Percentiles rank a stretch among this genome's conserved stretches.
Evolutionary conservation across 2,113 vertebrate genomes (phyloP).

Genomic region (Hippocampus mohnikei): DNA sequence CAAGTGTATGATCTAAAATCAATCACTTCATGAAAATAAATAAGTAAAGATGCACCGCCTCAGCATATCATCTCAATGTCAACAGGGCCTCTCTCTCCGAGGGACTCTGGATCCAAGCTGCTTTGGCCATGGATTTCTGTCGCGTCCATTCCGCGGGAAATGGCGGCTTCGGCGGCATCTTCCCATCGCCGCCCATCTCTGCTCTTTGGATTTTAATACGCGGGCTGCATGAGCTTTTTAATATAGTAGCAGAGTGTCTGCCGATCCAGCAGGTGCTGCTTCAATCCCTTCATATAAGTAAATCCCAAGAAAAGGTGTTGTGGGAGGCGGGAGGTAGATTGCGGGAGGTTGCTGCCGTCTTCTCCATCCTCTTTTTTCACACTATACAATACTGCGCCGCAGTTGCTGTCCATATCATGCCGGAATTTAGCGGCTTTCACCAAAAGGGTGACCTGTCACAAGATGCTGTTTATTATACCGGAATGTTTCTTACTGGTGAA

Average conservation of each 20-base stretch:
- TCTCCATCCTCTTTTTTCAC: slow-evolving; percentile 35
- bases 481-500: neutral
- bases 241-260: slow-evolving; percentile 73
- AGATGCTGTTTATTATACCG: neutral
- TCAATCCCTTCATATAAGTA: slow-evolving; percentile 77
- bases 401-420: slow-evolving; percentile 40
- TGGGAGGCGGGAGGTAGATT: slow-evolving; percentile 37
- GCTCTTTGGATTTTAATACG: slow-evolving; percentile 74
- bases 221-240: slow-evolving; percentile 69
- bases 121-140: slow-evolving; percentile 69
- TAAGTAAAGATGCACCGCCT: slow-evolving; percentile 9
- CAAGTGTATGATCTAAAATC: slow-evolving; percentile 77
- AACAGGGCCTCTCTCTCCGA: slow-evolving; percentile 45
- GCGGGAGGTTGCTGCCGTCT: slow-evolving; percentile 24
- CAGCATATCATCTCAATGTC: slow-evolving; percentile 69
- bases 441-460: slow-evolving; percentile 23
- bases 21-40: slow-evolving; percentile 65
- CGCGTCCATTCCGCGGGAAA: slow-evolving; percentile 52
- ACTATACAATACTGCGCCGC: slow-evolving; percentile 15
- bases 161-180: neutral
- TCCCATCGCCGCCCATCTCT: slow-evolving; percentile 37
- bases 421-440: slow-evolving; percentile 41
- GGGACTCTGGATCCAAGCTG: slow-evolving; percentile 42
- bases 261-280: slow-evolving; percentile 68
- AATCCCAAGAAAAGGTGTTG: slow-evolving; percentile 76